Base-by-base conservation (phyloP, 2,113 vertebrate genomes). In the Gorsachius goisagi region DNA sequence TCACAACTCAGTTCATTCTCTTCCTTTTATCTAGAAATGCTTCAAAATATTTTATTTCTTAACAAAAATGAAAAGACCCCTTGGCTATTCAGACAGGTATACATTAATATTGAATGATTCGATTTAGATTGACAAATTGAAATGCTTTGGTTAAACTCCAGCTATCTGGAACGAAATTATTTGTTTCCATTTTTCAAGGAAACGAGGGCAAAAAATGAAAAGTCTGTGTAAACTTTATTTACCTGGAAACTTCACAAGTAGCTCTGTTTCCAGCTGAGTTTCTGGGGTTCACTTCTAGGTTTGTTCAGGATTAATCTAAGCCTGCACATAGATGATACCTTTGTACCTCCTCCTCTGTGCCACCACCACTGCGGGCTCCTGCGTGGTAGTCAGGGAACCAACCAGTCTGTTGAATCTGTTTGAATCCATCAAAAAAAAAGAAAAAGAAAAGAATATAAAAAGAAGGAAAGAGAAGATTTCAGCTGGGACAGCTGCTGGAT, bases 121-220 rank as follows among this genome's bases (percentile, higher is more conserved):
- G 87, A 80, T 95, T 79, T 59, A 75, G 50, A 93, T 3, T 87
- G 94, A 80, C 63, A 94, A 39, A 85, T 64, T 20, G 62, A 95
- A 67, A 59, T 69, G 44, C 53, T 85, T 85, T 0, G 1, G 26
- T 76, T 82, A 71, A 87, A 62, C 47, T 67, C 87, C 35, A 92
- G 44, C 37, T 58, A 4, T 49, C 56, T 84, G 59, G 67, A 88
- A 47, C 5, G 2, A 59, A 78, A 72, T 41, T 11, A 37, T 41
- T 83, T 63, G 9, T 83, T 91, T 92, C n/a, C 5, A 12, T 52
- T 68, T 90, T 72, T 81, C 37, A 53, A 33, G 41, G 62, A 67
- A 72, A 47, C 0, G 0, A 12, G 37, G 28, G 32, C 33, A 81
- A 75, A 92, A 88, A 49, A 66, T 16, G 41, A 44, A 33, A 73